These are phyloP conservation scores for Drosophila pruinosa DNA, from an alignment of 1,140 invertebrate species.

Conservation along the genomic window DNA sequence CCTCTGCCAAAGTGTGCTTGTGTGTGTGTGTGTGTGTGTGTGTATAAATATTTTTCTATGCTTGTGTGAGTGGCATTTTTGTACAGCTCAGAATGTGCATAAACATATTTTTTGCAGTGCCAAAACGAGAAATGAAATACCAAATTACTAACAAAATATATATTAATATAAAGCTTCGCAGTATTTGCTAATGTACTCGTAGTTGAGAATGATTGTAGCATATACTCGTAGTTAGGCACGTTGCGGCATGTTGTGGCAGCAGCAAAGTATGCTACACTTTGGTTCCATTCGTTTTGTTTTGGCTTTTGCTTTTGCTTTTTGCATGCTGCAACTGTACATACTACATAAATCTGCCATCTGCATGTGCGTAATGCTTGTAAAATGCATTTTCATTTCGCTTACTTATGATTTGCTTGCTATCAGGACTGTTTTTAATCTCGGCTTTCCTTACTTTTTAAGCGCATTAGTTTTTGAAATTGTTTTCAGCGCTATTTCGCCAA, in stretches of 20 bases:
- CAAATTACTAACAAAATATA: conserved; percentile 33
- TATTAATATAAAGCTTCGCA: conserved; percentile 81
- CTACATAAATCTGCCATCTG: conserved; percentile 52
- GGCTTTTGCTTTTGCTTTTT: conserved; percentile 30
- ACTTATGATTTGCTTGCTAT: conserved; percentile 76
- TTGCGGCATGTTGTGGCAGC: conserved; percentile 52
- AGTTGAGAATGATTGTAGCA: conserved; percentile 59
- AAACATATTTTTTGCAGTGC: conserved; percentile 59
- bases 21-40: conserved; percentile 11
- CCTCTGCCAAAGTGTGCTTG: not conserved
- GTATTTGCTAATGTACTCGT: conserved; percentile 74
- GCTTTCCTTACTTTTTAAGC: conserved; percentile 28
- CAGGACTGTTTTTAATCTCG: conserved; percentile 11
- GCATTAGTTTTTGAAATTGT: not conserved
- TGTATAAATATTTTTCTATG: not conserved
- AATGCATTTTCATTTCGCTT: conserved; percentile 70
- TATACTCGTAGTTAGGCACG: conserved; percentile 15
- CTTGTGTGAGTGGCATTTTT: conserved; percentile 38
- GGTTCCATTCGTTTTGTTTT: conserved; percentile 25
- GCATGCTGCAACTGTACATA: conserved; percentile 40
- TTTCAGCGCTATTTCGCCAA: conserved; percentile 7
- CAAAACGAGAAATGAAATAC: conserved; percentile 34
- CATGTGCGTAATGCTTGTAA: conserved; percentile 64
- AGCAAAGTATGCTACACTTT: conserved; percentile 54
- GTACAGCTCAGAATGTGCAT: conserved; percentile 33